Evolutionary conservation across 2,888 invertebrate genomes (phyloP).

Genomic region (Falcaria lacertinaria): DNA sequence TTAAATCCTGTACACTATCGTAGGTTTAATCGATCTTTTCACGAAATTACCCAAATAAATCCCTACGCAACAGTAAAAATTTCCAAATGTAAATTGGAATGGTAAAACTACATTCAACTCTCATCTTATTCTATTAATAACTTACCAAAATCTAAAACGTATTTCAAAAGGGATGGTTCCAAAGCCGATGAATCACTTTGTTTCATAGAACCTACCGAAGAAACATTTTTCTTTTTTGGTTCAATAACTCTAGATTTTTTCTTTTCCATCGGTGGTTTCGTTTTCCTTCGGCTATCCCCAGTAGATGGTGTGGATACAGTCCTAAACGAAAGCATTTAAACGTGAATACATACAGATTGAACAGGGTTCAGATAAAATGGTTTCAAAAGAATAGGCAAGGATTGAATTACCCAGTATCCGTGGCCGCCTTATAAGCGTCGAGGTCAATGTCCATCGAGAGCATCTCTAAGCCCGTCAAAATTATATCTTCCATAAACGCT

Average conservation of each 20-base stretch:
- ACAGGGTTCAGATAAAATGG: not conserved
- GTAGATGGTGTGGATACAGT: conserved; percentile 45
- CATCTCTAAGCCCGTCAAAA: conserved; percentile 64
- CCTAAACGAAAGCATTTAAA: conserved; percentile 19
- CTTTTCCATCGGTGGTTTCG: conserved; percentile 37
- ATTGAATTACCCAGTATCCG: conserved; percentile 31
- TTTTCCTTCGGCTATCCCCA: conserved; percentile 47
- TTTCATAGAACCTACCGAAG: conserved; percentile 42
- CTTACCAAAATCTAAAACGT: conserved; percentile 61
- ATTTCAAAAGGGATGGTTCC: conserved; percentile 56
- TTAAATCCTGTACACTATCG: too few relatives aligned
- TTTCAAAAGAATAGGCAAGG: too few relatives aligned
- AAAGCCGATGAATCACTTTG: conserved; percentile 30
- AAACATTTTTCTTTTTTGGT: conserved; percentile 35
- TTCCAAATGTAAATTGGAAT: too few relatives aligned
- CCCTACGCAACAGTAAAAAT: too few relatives aligned
- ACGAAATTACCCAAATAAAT: too few relatives aligned
- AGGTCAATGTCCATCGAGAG: conserved; percentile 63
- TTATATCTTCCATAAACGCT: conserved; percentile 70
- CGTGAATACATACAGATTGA: not conserved
- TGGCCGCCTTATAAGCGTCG: conserved; percentile 38
- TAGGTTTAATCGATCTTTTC: too few relatives aligned
- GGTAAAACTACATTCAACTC: too few relatives aligned
- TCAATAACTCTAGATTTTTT: conserved; percentile 36
- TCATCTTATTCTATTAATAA: too few relatives aligned